Base-by-base conservation (phyloP, 1,140 invertebrate species). In the Temnothorax nylanderi region DNA sequence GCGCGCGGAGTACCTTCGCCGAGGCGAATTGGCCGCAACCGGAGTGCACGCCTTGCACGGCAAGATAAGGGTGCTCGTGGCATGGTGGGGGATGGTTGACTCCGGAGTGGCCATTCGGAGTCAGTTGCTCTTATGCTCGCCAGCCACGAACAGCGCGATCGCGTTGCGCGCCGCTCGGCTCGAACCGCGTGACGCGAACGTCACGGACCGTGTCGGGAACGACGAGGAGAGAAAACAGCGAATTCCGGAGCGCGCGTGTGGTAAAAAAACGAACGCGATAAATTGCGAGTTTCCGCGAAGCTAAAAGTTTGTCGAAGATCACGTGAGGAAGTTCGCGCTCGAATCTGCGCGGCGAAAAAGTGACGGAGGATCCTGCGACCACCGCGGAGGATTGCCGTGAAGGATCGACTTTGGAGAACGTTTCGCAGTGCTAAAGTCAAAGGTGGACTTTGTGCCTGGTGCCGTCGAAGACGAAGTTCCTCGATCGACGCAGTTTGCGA, bases 121-220 rank as follows among this genome's bases (percentile, higher is more conserved):
- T 94, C 94, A 94, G 94, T 95, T 94, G 94, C 94, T 95, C 94
- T 94, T 95, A 94, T 94, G 94, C 93, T 95, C 87, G 94, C 92
- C 93, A 91, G 87, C 90, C 71, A 92, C 91, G 87, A 93, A 94
- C 94, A 94, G 89, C 76, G 71, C 75, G 71, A 81, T 41, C 65
- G 80, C 77, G 84, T 18, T 51, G 60, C 87, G 75, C 84, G 87
- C 91, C 81, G 64, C 67, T 67, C 72, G 82, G 76, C 49, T 74
- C 75, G 81, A 47, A 54, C 80, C 87, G 91, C 85, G 80, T 87
- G 77, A 87, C 86, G 11, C 62, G 10, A 84, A 74, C 88, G 77
- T 85, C 81, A 76, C 58, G 41, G 67, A 76, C 26, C 72, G 69
- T 32, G 26, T 41, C 54, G 18, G 60, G 51, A 60, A n/a, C 32